A percentile compares a stretch with the other conserved stretches of the same genome.
phyloP scores from a whole-genome alignment of 2,888 invertebrate genomes.

The Troglohyphantes excavatus region DNA sequence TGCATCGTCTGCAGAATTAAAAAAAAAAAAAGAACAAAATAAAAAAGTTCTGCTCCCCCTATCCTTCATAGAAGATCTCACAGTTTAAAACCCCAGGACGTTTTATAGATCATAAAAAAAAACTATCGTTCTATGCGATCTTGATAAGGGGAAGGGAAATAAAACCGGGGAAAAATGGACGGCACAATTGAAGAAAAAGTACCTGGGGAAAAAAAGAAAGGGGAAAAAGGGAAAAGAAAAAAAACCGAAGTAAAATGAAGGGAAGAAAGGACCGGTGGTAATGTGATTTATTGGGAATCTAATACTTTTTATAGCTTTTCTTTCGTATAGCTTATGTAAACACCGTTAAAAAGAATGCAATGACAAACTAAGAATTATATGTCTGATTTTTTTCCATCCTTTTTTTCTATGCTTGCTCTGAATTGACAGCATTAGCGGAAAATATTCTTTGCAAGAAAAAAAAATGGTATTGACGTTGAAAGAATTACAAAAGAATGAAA shows the following conservation, averaged over 20 bases:
- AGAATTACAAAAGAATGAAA: constrained; percentile 64
- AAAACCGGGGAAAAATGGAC: constrained; percentile 17
- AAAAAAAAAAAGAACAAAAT: not conserved
- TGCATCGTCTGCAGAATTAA: constrained; percentile 52
- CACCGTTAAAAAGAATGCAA: constrained; percentile 75
- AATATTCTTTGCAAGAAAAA: constrained; percentile 46
- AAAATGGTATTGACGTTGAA: constrained; percentile 68
- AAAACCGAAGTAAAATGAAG: constrained; percentile 13
- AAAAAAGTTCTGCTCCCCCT: not conserved
- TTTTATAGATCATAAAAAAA: constrained; percentile 76
- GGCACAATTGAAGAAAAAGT: constrained; percentile 46
- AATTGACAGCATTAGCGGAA: constrained; percentile 70
- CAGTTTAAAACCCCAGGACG: constrained; percentile 63
- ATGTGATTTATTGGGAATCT: constrained; percentile 78
- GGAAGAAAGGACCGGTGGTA: constrained; percentile 47
- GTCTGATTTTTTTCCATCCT: constrained; percentile 20
- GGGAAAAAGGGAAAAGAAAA: not conserved
- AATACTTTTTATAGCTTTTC: constrained; percentile 77
- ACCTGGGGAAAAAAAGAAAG: constrained; percentile 33
- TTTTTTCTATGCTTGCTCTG: not conserved
- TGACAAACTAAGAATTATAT: constrained; percentile 76
- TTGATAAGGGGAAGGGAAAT: constrained; percentile 40
- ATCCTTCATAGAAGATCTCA: constrained; percentile 4
- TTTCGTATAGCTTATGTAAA: constrained; percentile 74
- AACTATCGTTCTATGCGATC: constrained; percentile 20